phyloP scores from a whole-genome alignment of 2,797 vertebrate species.

The Aldrovandia affinis region DNA sequence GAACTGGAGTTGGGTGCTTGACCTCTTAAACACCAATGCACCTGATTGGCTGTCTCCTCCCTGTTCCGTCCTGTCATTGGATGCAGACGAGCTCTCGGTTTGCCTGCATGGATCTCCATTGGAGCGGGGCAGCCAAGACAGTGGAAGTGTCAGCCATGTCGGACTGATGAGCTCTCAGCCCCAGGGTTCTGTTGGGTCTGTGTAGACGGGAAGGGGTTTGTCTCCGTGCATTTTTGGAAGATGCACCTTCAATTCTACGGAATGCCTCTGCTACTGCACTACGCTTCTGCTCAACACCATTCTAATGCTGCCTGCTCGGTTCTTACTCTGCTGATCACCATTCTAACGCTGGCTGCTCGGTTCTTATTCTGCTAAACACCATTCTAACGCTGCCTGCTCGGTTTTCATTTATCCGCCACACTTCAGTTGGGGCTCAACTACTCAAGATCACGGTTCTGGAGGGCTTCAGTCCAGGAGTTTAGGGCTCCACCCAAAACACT shows the following conservation, averaged over 20 bases:
- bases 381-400: conserved; percentile 61
- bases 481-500: background rate
- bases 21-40: background rate
- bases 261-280: conserved; percentile 75
- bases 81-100: background rate
- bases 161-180: background rate
- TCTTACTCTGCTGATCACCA: too few species aligned
- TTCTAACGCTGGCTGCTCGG: background rate
- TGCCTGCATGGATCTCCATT: background rate
- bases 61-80: background rate
- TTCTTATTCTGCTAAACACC: conserved; percentile 76
- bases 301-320: conserved; percentile 56
- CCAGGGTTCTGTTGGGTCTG: conserved; percentile 66
- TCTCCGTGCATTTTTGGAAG: conserved; percentile 64
- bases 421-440: conserved; percentile 51
- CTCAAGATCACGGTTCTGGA: conserved; percentile 63
- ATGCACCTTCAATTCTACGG: conserved; percentile 83
- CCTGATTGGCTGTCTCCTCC: background rate
- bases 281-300: conserved; percentile 80
- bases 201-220: conserved; percentile 71
- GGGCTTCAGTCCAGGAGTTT: conserved; percentile 54
- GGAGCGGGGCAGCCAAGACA: background rate
- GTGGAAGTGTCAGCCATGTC: background rate
- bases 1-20: background rate
- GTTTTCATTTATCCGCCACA: conserved; percentile 69